Percentiles rank a stretch among this genome's conserved stretches.
Conservation (phyloP, 2,797 vertebrate genomes). For the Ispidina lecontei region DNA sequence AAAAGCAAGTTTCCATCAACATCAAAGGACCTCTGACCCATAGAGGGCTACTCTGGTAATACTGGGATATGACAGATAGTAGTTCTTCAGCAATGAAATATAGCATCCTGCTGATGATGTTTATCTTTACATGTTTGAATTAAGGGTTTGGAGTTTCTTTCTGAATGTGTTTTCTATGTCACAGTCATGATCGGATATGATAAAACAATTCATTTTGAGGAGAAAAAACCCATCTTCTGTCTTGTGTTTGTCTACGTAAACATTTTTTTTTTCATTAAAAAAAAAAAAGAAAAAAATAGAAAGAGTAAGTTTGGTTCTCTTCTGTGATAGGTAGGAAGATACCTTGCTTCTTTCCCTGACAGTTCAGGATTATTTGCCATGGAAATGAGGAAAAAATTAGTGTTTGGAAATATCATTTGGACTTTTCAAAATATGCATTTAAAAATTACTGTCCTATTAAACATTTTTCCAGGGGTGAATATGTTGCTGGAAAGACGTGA, state of each 20-base stretch:
- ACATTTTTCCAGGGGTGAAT: not conserved
- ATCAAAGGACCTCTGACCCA: constrained; percentile 5
- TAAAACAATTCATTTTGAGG: not conserved
- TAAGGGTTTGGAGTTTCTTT: not conserved
- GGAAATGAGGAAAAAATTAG: not conserved
- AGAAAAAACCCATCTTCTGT: not conserved
- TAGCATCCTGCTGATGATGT: not conserved
- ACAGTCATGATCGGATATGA: not conserved
- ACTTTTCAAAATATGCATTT: not conserved
- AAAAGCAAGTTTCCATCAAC: not conserved
- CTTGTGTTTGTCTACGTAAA: not conserved
- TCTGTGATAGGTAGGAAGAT: not conserved
- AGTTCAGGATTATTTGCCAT: not conserved
- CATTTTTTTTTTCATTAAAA: not conserved
- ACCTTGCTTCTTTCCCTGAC: not conserved
- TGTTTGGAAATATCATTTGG: not conserved
- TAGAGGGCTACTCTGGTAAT: not conserved
- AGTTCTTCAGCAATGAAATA: not conserved
- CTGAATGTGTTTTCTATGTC: not conserved
- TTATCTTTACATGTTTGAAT: not conserved
- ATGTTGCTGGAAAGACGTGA: not conserved
- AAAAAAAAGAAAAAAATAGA: not conserved
- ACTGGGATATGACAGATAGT: not conserved
- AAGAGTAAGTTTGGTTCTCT: not conserved
- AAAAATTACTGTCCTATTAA: not conserved